These are phyloP conservation scores for Phyllopteryx taeniolatus DNA, from an alignment of 2,113 vertebrate species.

Conservation along the genomic window DNA sequence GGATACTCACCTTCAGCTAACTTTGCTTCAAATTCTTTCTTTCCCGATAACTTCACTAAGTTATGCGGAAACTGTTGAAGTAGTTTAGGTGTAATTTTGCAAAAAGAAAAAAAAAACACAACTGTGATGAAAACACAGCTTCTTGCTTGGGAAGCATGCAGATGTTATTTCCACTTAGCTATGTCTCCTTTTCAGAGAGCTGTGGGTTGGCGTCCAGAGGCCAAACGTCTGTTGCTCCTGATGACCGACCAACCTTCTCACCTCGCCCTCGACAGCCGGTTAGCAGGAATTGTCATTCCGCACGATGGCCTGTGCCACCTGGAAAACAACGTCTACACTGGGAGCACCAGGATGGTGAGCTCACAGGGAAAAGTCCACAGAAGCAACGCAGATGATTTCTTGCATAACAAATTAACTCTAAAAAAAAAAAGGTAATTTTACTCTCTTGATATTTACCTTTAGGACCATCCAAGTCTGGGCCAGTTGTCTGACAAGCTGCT, in stretches of 20 bases:
- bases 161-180: background rate
- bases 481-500: constrained; percentile 90
- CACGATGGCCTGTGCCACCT: constrained; percentile 93
- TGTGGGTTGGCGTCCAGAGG: constrained; percentile 91
- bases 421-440: background rate
- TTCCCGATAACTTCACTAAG: background rate
- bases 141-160: background rate
- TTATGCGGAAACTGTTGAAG: background rate
- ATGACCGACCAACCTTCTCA: constrained; percentile 99
- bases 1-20: background rate
- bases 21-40: background rate
- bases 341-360: constrained; percentile 88
- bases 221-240: constrained; percentile 88
- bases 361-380: background rate
- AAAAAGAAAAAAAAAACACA: background rate
- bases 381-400: background rate
- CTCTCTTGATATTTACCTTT: constrained; percentile 23
- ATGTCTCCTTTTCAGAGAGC: constrained; percentile 70
- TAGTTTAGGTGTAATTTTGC: background rate
- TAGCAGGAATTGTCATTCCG: constrained; percentile 91
- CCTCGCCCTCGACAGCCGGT: constrained; percentile 91
- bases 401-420: no score
- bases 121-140: background rate
- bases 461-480: constrained; percentile 94
- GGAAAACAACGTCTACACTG: constrained; percentile 86